phyloP scores from a whole-genome alignment of 2,797 vertebrate species.

The Mormyrus proboscirostris region DNA sequence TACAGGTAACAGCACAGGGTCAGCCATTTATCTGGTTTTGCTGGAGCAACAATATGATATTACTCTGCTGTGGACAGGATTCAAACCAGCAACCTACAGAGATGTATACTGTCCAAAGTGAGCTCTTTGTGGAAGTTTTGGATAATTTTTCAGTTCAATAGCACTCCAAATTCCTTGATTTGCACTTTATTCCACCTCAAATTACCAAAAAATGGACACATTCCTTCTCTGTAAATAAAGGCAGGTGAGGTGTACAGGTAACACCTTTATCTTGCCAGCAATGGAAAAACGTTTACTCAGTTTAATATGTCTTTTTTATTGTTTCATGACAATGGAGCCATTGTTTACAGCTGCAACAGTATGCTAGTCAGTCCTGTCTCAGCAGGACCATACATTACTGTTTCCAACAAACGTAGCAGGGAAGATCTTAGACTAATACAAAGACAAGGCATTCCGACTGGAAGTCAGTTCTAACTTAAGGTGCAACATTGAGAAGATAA shows the following conservation, averaged over 20 bases:
- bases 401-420: not conserved
- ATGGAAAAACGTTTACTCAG: not conserved
- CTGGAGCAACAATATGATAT: not conserved
- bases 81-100: not conserved
- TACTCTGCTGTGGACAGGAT: not conserved
- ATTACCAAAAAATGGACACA: not conserved
- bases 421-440: not conserved
- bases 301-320: not conserved
- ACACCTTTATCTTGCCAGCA: not conserved
- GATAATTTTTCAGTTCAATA: not conserved
- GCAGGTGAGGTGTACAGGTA: not conserved
- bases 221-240: not conserved
- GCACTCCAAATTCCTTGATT: not conserved
- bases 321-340: not conserved
- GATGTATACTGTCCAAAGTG: not conserved
- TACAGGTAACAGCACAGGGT: not conserved
- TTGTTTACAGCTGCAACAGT: not conserved
- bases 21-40: not conserved
- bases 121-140: not conserved
- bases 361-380: not conserved
- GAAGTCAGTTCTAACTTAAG: not conserved
- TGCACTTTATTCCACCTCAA: not conserved
- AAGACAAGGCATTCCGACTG: not conserved
- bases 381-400: not conserved
- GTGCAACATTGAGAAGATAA: not conserved